Evolutionary conservation across 2,113 vertebrate genomes (phyloP).

Genomic region (Epinephelus moara): DNA sequence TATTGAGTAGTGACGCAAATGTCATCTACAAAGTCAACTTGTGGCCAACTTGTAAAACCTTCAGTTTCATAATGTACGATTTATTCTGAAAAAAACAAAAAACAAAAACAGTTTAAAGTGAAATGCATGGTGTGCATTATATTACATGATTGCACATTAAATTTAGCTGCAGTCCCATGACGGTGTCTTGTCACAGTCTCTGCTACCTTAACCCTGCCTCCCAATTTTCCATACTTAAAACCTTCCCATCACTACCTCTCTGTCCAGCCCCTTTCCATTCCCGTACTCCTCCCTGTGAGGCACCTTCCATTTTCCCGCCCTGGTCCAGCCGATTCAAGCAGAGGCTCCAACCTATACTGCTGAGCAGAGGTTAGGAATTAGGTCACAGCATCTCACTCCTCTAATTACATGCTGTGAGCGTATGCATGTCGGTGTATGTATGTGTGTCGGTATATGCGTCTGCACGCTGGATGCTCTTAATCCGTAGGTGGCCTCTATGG

Average conservation of each 20-base stretch:
- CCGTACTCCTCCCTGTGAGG: conserved; percentile 18
- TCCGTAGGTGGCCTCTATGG: conserved; percentile 72
- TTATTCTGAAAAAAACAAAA: not conserved
- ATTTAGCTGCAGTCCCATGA: not conserved
- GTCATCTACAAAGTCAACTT: not conserved
- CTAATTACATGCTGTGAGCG: conserved; percentile 76
- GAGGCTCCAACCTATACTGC: conserved; percentile 52
- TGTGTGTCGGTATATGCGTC: conserved; percentile 61
- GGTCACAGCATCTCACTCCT: conserved; percentile 77
- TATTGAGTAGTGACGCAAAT: too few relatives aligned
- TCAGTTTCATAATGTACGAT: too few relatives aligned
- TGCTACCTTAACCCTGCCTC: not conserved
- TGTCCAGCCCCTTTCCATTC: conserved; percentile 13
- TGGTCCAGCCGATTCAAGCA: conserved; percentile 58
- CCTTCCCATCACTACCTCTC: not conserved
- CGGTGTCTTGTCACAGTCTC: not conserved
- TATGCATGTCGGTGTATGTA: conserved; percentile 48
- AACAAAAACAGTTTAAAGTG: not conserved
- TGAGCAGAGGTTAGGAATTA: conserved; percentile 77
- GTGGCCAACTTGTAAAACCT: not conserved
- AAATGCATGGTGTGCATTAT: not conserved
- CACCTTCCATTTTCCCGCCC: conserved; percentile 50
- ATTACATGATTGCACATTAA: not conserved
- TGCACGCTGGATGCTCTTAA: conserved; percentile 68
- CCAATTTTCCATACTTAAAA: too few relatives aligned